Conservation (phyloP, 2,797 vertebrate genomes). For the Pangasius macronema region DNA sequence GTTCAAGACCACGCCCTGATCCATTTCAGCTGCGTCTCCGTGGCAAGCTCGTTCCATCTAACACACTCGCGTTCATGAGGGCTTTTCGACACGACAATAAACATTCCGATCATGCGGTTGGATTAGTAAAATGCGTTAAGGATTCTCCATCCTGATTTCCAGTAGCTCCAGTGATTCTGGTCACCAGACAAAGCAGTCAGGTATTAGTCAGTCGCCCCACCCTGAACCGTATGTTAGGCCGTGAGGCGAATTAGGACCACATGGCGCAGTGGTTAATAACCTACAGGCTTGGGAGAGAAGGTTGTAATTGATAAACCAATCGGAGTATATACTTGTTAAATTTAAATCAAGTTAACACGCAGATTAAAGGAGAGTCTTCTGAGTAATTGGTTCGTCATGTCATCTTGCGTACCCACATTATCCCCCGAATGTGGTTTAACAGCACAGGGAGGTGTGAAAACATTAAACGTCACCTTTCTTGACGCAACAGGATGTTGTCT, state of each 20-base stretch:
- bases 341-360: background rate
- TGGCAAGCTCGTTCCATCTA: background rate
- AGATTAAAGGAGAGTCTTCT: background rate
- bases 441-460: background rate
- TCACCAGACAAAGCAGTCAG: slow-evolving; percentile 14
- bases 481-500: background rate
- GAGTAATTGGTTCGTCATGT: background rate
- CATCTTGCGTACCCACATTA: too few relatives aligned
- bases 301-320: background rate
- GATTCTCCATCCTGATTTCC: background rate
- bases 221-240: slow-evolving; percentile 1
- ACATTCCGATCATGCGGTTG: background rate
- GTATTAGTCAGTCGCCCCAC: slow-evolving; percentile 12
- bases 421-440: too few relatives aligned
- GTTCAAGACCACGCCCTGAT: background rate
- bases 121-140: background rate
- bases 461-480: background rate
- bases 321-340: background rate
- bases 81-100: background rate
- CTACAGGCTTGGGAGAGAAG: background rate
- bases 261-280: slow-evolving; percentile 23
- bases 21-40: background rate
- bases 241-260: slow-evolving; percentile 12
- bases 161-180: background rate
- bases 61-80: background rate